Evolutionary conservation across 1,140 invertebrate species (phyloP), one percentile per base, ranked within the genome.

Genomic region (Helicoverpa armigera): DNA sequence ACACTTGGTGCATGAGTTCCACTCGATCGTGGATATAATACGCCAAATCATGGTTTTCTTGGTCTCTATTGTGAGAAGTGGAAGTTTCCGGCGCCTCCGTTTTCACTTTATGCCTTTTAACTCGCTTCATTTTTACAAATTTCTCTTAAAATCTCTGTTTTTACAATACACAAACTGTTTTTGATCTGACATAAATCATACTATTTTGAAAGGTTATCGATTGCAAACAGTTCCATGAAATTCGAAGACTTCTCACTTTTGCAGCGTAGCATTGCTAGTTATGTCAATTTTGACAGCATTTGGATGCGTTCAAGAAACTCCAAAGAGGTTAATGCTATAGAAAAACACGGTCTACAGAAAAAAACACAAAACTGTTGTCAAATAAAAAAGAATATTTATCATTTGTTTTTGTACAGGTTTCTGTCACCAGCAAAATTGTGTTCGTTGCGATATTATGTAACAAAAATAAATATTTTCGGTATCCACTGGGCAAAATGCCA

Each of bases 11-110:
- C 90, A 97, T 96, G 60, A 97, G 85, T 84, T 96, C 96, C 0
- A 97, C 95, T 56, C 96, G 89, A 83, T 97, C 96, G 67, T 96
- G 95, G 3, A 96, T 95, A 80, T 96, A 97, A 84, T 96, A 95
- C 0, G 95, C 95, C 75, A 97, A 85, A 81, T 95, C 95, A 53
- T 94, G 93, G 43, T 94, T 92, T 72, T 92, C 86, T 13, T 81
- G 74, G 13, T 78, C 77, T 56, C 69, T 58, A 0, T 54, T 51
- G 10, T 82, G 16, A 2, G 88, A 86, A 5, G 88, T 77, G 1
- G 91, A 94, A 0, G 89, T 72, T 80, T 90, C 89, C 0, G 87
- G 82, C 23, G 80, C 82, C 76, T 93, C 92, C 13, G 77, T 82
- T 83, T 94, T 94, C 7, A 92, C 82, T 80, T 82, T 89, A 81